Percentiles rank a stretch among this genome's conserved stretches.
Conservation (phyloP, 2,888 invertebrate genomes). For the Lithosia quadra region DNA sequence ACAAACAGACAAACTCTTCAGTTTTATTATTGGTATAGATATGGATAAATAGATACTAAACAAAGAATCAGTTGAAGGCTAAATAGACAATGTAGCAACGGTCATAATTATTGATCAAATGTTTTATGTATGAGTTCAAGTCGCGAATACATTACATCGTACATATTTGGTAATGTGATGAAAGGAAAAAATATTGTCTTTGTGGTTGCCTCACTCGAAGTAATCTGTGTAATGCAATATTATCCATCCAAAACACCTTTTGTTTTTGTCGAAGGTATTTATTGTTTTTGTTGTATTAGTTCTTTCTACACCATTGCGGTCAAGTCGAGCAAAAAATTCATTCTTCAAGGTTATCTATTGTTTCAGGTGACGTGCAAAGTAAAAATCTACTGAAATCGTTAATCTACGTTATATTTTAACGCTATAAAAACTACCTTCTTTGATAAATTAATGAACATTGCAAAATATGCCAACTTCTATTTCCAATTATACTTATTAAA, state of each 20-base stretch:
- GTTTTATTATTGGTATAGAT: background rate
- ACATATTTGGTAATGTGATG: constrained; percentile 70
- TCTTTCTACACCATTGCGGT: constrained; percentile 41
- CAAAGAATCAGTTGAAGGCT: constrained; percentile 69
- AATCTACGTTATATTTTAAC: constrained; percentile 29
- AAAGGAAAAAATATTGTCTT: constrained; percentile 73
- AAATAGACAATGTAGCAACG: constrained; percentile 51
- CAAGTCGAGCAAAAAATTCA: constrained; percentile 46
- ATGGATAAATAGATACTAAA: constrained; percentile 51
- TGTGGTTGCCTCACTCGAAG: constrained; percentile 62
- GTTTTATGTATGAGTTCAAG: constrained; percentile 61
- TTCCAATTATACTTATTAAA: background rate
- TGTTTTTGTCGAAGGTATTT: constrained; percentile 59
- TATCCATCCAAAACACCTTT: constrained; percentile 52
- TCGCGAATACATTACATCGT: constrained; percentile 67
- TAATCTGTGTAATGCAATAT: constrained; percentile 67
- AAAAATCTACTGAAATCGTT: constrained; percentile 28
- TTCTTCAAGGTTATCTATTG: constrained; percentile 45
- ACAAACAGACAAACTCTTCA: background rate
- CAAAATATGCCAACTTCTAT: constrained; percentile 6
- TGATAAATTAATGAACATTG: constrained; percentile 18
- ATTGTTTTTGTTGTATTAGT: constrained; percentile 49
- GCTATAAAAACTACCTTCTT: constrained; percentile 7
- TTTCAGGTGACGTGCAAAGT: constrained; percentile 43
- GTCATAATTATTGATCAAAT: constrained; percentile 47